Percentiles rank a stretch among this genome's conserved stretches.
Conservation (phyloP, 2,797 vertebrate genomes). For the Chrysocyon brachyurus region DNA sequence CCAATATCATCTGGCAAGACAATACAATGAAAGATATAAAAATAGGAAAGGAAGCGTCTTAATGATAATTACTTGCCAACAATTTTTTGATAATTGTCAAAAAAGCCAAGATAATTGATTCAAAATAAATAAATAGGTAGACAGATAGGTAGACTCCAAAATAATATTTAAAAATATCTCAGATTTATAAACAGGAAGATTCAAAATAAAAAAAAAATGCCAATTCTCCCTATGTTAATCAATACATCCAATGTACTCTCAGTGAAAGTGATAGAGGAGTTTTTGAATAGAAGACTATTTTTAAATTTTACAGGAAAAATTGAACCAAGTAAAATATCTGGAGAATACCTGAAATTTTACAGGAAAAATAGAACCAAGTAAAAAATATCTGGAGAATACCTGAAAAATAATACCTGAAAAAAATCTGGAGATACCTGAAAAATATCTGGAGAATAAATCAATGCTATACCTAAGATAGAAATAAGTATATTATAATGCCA, state of each 20-base stretch:
- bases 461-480: not conserved
- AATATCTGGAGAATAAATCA: not conserved
- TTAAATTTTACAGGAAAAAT: not conserved
- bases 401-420: too few relatives aligned
- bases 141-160: not conserved
- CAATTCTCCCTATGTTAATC: not conserved
- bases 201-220: not conserved
- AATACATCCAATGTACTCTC: not conserved
- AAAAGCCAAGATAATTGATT: conserved; percentile 7
- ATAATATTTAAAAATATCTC: not conserved
- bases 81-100: not conserved
- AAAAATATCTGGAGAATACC: too few relatives aligned
- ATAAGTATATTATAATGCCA: not conserved
- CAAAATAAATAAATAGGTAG: not conserved
- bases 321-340: too few relatives aligned
- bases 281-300: not conserved
- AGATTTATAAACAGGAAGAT: not conserved
- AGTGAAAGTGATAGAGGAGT: not conserved
- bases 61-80: not conserved
- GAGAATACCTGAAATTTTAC: too few relatives aligned
- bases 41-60: not conserved
- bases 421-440: not conserved
- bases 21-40: not conserved
- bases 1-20: not conserved
- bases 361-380: not conserved